Conservation (phyloP, 1,140 invertebrate genomes). For the Epicauta chinensis region DNA sequence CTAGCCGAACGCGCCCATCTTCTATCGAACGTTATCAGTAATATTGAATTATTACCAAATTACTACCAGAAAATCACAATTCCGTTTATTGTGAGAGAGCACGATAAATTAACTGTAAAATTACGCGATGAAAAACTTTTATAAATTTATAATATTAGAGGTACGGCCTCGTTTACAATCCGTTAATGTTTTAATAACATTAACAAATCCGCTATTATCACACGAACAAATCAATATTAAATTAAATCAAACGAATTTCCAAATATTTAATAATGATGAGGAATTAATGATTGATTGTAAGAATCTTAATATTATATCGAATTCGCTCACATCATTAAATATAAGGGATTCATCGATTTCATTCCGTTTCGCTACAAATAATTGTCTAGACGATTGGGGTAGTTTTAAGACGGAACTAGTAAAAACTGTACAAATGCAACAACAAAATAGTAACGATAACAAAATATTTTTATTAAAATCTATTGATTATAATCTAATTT, state of each 20-base stretch:
- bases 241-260: slow-evolving; percentile 29
- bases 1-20: slow-evolving; percentile 78
- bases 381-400: slow-evolving; percentile 33
- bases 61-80: slow-evolving; percentile 82
- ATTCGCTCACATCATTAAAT: slow-evolving; percentile 27
- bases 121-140: slow-evolving; percentile 44
- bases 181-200: slow-evolving; percentile 51
- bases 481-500: slow-evolving; percentile 42
- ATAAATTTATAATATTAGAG: slow-evolving; percentile 46
- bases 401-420: slow-evolving; percentile 50
- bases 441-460: slow-evolving; percentile 12
- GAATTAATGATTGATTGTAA: slow-evolving; percentile 35
- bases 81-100: slow-evolving; percentile 61
- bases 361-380: slow-evolving; percentile 30
- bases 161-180: slow-evolving; percentile 47
- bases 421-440: slow-evolving; percentile 18
- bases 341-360: slow-evolving; percentile 33
- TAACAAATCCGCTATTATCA: slow-evolving; percentile 42
- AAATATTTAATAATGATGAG: slow-evolving; percentile 42
- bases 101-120: slow-evolving; percentile 50
- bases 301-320: slow-evolving; percentile 40
- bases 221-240: slow-evolving; percentile 36
- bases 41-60: slow-evolving; percentile 72
- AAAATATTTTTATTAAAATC: slow-evolving; percentile 40
- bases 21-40: slow-evolving; percentile 82